These are phyloP conservation scores for Colinus virginianus DNA, from an alignment of 2,113 vertebrate genomes.

Conservation along the genomic window DNA sequence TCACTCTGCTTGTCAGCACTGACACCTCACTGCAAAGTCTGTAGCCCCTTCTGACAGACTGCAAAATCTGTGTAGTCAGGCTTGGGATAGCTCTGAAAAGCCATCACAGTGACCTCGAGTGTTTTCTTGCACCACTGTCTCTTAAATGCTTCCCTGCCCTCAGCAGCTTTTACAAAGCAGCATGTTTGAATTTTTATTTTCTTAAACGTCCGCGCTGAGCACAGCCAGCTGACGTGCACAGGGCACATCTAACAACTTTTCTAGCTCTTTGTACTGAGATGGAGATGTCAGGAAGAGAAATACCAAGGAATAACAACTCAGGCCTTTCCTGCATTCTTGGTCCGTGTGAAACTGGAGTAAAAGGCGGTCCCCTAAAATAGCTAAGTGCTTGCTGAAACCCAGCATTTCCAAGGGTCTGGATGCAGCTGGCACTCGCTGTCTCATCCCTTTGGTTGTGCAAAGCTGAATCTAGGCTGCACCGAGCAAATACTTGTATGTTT, in stretches of 20 bases:
- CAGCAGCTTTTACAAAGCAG: not conserved
- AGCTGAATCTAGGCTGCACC: not conserved
- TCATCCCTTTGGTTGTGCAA: not conserved
- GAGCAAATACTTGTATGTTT: not conserved
- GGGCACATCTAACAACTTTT: not conserved
- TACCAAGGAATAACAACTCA: not conserved
- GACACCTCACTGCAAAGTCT: not conserved
- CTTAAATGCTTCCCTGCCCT: not conserved
- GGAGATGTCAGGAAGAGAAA: slow-evolving; percentile 4
- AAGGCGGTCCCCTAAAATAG: not conserved
- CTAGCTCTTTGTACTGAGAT: not conserved
- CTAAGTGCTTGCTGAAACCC: not conserved
- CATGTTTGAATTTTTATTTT: not conserved
- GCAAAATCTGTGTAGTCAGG: not conserved
- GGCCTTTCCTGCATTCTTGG: not conserved
- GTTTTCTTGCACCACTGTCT: not conserved
- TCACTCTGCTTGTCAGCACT: not conserved
- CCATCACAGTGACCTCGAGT: not conserved
- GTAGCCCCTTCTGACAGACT: not conserved
- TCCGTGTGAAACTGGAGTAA: not conserved
- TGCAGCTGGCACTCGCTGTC: not conserved
- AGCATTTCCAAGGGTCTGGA: not conserved
- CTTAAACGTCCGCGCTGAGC: not conserved
- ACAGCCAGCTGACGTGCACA: not conserved
- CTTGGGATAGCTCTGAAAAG: not conserved